A percentile compares a stretch with the other conserved stretches of the same genome.
Evolutionary conservation across 2,113 vertebrate genomes (phyloP).

Genomic region (Forbesichthys agassizii): DNA sequence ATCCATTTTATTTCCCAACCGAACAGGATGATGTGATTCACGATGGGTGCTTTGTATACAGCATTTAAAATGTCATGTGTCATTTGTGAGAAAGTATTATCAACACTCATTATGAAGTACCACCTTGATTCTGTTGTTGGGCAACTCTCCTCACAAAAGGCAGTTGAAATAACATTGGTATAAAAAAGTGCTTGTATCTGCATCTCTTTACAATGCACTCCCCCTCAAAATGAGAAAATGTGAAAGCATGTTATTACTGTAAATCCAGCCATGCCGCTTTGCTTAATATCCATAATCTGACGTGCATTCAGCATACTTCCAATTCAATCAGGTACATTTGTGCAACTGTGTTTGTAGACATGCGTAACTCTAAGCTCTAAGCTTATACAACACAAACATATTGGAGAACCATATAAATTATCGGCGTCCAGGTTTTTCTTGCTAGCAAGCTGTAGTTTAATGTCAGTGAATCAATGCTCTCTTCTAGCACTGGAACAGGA

Average conservation of each 20-base stretch:
- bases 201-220: slow-evolving; percentile 26
- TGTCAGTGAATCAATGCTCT: too few relatives aligned
- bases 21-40: slow-evolving; percentile 26
- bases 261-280: slow-evolving; percentile 42
- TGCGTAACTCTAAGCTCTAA: too few relatives aligned
- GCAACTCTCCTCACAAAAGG: slow-evolving; percentile 25
- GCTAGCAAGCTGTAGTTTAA: too few relatives aligned
- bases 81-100: slow-evolving; percentile 61
- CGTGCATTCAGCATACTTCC: slow-evolving; percentile 11
- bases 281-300: slow-evolving; percentile 42
- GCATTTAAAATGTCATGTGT: slow-evolving; percentile 61
- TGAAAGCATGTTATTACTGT: slow-evolving; percentile 44
- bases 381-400: too few relatives aligned
- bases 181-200: slow-evolving; percentile 35
- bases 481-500: too few relatives aligned
- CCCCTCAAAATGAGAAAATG: slow-evolving; percentile 46
- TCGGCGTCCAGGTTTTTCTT: too few relatives aligned
- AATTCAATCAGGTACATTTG: not conserved
- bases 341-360: not conserved
- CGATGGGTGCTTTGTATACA: slow-evolving; percentile 48
- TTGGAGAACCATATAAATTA: too few relatives aligned
- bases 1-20: slow-evolving; percentile 48
- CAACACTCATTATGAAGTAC: slow-evolving; percentile 45
- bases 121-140: slow-evolving; percentile 34
- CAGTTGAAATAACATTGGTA: slow-evolving; percentile 26